Evolutionary conservation across 2,113 vertebrate genomes (phyloP), one percentile per base, ranked within the genome.

Genomic region (Tichodroma muraria): DNA sequence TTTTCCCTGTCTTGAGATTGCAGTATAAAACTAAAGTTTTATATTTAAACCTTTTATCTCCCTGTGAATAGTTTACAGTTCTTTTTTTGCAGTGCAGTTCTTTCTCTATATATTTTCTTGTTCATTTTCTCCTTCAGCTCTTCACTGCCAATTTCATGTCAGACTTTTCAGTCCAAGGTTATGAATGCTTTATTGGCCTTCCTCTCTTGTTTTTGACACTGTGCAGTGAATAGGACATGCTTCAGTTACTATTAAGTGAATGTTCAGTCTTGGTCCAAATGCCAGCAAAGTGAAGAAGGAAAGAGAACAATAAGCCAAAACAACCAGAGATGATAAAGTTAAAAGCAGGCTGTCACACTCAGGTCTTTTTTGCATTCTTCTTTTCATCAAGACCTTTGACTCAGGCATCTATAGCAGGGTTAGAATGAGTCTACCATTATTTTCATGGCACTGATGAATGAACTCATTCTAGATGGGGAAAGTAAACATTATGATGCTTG

Each of bases 401-500:
- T 89, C 38, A 92, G 66, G 54, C 33, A 77, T 84, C 63, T 95
- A 81, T 61, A 93, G 49, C 69, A 84, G 47, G 13, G 18, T 44
- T 84, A 30, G 31, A 56, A 90, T 4, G 2, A 94, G 88, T 50
- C 42, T 79, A 63, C 72, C 49, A 71, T 89, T 85, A 64, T 59
- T 93, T 66, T 77, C 28, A 63, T 42, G 52, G 54, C 72, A 82
- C 21, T 76, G 54, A 88, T 12, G 37, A 79, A 83, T 85, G 28
- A 84, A 91, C 66, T 88, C 70, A 73, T 91, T 94, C 81, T 82
- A 83, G 49, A 81, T 38, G n/a, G 33, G 12, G 9, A 94, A 90
- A 94, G 73, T 80, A 94, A 97, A 92, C 85, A 85, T 88, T 91
- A 87, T 21, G 79, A 93, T 72, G 37, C 35, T 95, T 95, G 89